Conservation (phyloP, 2,113 vertebrate species). For the Labeo catla region DNA sequence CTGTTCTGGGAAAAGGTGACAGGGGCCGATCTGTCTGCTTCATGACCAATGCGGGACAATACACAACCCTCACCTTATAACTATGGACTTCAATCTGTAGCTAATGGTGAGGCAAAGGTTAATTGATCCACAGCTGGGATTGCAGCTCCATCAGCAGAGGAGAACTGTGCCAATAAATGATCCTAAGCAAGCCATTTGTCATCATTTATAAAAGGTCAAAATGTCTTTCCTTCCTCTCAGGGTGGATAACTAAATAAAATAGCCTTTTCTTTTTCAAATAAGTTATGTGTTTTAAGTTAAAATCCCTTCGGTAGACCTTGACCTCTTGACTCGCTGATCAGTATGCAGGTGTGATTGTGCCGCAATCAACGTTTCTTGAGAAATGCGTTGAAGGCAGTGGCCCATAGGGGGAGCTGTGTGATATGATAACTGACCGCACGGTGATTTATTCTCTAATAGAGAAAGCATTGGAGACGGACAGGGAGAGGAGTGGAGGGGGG, state of each 20-base stretch:
- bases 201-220: slow-evolving; percentile 36
- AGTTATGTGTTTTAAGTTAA: slow-evolving; percentile 34
- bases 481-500: slow-evolving; percentile 50
- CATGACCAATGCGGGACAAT: slow-evolving; percentile 30
- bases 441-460: slow-evolving; percentile 30
- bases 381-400: slow-evolving; percentile 1
- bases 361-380: slow-evolving; percentile 24
- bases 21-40: neutral
- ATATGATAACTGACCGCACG: slow-evolving; percentile 6
- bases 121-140: slow-evolving; percentile 52
- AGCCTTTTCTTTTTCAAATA: slow-evolving; percentile 18
- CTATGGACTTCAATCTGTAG: slow-evolving; percentile 36
- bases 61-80: slow-evolving; percentile 31
- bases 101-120: slow-evolving; percentile 52
- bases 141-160: slow-evolving; percentile 33
- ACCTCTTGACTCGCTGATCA: slow-evolving; percentile 28
- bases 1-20: slow-evolving; percentile 13
- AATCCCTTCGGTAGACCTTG: slow-evolving; percentile 30
- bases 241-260: slow-evolving; percentile 38
- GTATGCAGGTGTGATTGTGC: slow-evolving; percentile 23
- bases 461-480: slow-evolving; percentile 42
- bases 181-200: slow-evolving; percentile 47
- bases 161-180: slow-evolving; percentile 52
- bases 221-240: slow-evolving; percentile 1
- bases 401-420: slow-evolving; percentile 17